These are phyloP conservation scores for Doris montereyensis DNA, from an alignment of 2,888 invertebrate genomes.

Conservation along the genomic window DNA sequence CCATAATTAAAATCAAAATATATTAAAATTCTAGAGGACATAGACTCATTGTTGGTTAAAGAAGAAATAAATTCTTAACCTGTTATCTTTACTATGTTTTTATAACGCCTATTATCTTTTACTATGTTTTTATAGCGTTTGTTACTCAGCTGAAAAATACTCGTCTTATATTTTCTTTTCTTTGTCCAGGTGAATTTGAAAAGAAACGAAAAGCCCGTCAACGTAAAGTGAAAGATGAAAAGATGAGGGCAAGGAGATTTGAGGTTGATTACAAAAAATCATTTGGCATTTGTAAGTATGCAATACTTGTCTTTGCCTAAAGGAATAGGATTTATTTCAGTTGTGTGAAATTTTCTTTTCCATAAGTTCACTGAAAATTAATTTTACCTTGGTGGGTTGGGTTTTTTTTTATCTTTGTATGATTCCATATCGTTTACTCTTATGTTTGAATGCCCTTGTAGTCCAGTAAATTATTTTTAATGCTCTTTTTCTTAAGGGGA, in stretches of 20 bases:
- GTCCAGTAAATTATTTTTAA: too few species aligned
- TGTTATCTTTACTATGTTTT: too few species aligned
- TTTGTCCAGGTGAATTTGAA: slow-evolving; percentile 80
- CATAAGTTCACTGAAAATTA: too few species aligned
- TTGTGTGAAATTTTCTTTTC: not conserved
- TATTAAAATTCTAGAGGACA: not conserved
- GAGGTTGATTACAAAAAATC: slow-evolving; percentile 81
- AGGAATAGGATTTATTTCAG: not conserved
- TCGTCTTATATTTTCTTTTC: too few species aligned
- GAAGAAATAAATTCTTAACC: too few species aligned
- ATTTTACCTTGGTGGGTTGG: too few species aligned
- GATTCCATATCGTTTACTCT: too few species aligned
- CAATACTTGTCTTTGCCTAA: not conserved
- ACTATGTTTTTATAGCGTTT: not conserved
- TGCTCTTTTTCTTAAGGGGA: too few species aligned
- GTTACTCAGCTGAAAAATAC: not conserved
- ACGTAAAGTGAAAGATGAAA: slow-evolving; percentile 84
- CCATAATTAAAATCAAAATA: not conserved
- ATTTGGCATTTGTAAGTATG: slow-evolving; percentile 77
- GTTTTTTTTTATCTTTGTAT: too few species aligned
- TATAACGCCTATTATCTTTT: not conserved
- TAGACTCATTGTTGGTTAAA: too few species aligned
- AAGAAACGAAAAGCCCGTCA: slow-evolving; percentile 81
- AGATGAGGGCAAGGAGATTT: slow-evolving; percentile 84
- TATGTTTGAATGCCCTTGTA: too few species aligned